phyloP scores from a whole-genome alignment of 2,888 invertebrate species.

The Cephus sareptanus region DNA sequence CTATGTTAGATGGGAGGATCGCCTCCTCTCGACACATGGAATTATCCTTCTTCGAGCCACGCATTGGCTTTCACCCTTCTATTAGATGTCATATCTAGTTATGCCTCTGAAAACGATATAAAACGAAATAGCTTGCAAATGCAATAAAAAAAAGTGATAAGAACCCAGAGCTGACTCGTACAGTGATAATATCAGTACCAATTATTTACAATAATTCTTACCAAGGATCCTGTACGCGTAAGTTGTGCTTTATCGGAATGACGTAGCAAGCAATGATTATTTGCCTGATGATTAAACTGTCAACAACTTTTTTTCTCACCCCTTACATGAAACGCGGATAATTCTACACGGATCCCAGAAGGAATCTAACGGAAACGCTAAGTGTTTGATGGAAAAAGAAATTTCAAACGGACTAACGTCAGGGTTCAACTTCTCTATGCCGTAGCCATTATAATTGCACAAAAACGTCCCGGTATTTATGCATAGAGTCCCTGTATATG shows the following conservation, averaged over 20 bases:
- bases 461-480: slow-evolving; percentile 35
- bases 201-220: neutral
- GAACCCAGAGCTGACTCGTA: neutral
- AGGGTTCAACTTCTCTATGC: neutral
- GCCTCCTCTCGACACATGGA: neutral
- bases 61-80: slow-evolving; percentile 19
- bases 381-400: neutral
- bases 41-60: neutral
- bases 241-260: neutral
- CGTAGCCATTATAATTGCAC: slow-evolving; percentile 33
- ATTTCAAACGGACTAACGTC: neutral
- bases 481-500: slow-evolving; percentile 22
- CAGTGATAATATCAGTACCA: neutral
- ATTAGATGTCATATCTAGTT: neutral
- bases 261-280: neutral
- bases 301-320: neutral
- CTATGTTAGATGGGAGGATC: slow-evolving; percentile 14
- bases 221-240: neutral
- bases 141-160: neutral
- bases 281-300: neutral
- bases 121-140: neutral
- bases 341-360: neutral
- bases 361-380: neutral
- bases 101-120: neutral
- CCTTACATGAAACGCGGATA: neutral